Evolutionary conservation across 2,113 vertebrate genomes (phyloP), one percentile per base, ranked within the genome.

Genomic region (Mustela nigripes): DNA sequence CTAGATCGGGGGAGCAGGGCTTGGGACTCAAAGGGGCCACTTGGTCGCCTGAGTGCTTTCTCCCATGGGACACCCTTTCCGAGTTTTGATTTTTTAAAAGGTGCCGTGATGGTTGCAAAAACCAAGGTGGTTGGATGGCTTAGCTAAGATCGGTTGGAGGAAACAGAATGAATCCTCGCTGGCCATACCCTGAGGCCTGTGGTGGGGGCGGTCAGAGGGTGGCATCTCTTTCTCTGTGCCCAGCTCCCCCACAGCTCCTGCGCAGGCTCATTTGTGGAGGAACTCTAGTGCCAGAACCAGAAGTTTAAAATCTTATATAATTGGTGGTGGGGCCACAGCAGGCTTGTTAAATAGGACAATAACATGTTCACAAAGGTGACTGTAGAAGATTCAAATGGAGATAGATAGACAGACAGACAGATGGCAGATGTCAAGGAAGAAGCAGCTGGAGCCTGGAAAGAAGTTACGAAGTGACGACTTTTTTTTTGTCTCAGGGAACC

Each of bases 1-100:
- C 65, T 26, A 5, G 24, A 6, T 8, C 0, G 0, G 1, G 15
- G 15, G 2, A 45, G 36, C 21, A 67, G 50, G 26, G 6, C 45
- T 31, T 18, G 31, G 39, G 26, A 50, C 9, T 22, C 28, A 21
- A 4, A 82, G 31, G 56, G 42, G 4, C 45, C 50, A 21, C 0
- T 24, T 36, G 15, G 14, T 71, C 10, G 22, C 11, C 24, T 11
- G 58, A 71, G 11, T 45, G 11, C 28, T 15, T 5, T 62, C 28
- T 74, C 21, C 33, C 31, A 0, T 0, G 4, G 33, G 63, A 58
- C 18, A 21, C 26, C 4, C 50, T 79, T 36, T 16, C 28, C 81
- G 11, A 24, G 1, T 1, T 28, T 39, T 62, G 56, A 21, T 73
- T 73, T 73, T 94, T 86, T 56, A 62, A 39, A 94, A 94, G 60